A percentile compares a stretch with the other conserved stretches of the same genome.
phyloP scores from a whole-genome alignment of 92 coral and sea anemone species.

The Plumapathes pennacea region DNA sequence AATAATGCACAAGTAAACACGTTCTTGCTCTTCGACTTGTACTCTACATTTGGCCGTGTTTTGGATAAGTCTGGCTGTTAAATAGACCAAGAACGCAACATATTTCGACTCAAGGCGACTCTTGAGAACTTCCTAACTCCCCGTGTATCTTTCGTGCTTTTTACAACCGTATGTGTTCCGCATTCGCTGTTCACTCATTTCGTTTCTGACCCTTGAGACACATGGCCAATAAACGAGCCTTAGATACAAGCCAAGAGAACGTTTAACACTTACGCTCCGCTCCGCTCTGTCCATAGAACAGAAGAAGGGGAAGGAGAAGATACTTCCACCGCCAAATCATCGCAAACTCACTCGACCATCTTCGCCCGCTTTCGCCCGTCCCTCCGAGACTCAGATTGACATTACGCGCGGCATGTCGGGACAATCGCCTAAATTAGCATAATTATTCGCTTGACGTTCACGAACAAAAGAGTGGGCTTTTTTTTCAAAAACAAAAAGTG shows the following conservation, averaged over 20 bases:
- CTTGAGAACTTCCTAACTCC: conserved; percentile 10
- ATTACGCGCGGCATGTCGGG: conserved; percentile 58
- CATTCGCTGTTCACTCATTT: no score
- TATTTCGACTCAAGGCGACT: no score
- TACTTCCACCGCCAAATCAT: conserved; percentile 47
- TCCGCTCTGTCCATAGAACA: conserved; percentile 26
- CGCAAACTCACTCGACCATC: conserved; percentile 61
- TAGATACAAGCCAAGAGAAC: conserved; percentile 18
- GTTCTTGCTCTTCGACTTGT: conserved; percentile 5
- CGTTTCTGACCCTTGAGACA: no score
- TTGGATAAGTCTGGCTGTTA: no score
- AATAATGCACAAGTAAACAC: conserved; percentile 70
- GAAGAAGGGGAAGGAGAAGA: conserved; percentile 54
- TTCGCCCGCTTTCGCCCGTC: conserved; percentile 36
- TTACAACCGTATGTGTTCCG: conserved; percentile 48
- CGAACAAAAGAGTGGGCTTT: no score
- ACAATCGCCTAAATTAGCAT: conserved; percentile 11
- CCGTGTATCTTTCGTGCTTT: conserved; percentile 43
- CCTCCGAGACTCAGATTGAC: conserved; percentile 19
- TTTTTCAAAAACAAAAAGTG: no score
- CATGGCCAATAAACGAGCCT: conserved; percentile 14
- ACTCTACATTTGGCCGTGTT: not conserved
- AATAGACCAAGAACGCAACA: no score
- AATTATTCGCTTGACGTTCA: no score
- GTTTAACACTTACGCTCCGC: conserved; percentile 52